phyloP scores from a whole-genome alignment of 2,888 invertebrate species.

The Harmothoe impar region DNA sequence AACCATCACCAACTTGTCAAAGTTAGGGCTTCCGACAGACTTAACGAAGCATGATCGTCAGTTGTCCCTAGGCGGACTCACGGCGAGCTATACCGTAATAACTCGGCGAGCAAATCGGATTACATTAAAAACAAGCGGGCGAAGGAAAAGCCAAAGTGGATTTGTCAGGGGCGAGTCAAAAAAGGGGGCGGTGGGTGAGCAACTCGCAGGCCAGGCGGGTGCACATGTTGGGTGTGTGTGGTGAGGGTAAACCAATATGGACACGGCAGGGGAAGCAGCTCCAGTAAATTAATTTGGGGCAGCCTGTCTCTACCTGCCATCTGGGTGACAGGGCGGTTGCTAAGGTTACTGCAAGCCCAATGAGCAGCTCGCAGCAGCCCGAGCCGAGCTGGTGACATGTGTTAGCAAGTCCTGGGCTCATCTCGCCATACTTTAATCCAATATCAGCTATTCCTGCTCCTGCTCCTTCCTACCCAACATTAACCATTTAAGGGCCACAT shows the following conservation, averaged over 20 bases:
- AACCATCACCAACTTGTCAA: slow-evolving; percentile 20
- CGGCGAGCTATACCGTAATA: slow-evolving; percentile 10
- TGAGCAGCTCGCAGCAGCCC: neutral
- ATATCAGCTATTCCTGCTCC: neutral
- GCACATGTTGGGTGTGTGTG: neutral
- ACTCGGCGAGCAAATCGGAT: slow-evolving; percentile 4
- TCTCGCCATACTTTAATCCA: slow-evolving; percentile 39
- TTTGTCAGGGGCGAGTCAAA: slow-evolving; percentile 29
- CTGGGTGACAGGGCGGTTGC: slow-evolving; percentile 48
- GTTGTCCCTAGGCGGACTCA: neutral
- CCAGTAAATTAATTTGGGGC: slow-evolving; percentile 16
- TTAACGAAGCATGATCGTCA: neutral
- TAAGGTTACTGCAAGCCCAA: slow-evolving; percentile 47
- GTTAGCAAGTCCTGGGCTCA: slow-evolving; percentile 32
- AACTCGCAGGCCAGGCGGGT: neutral
- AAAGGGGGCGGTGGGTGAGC: neutral
- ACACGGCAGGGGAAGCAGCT: neutral
- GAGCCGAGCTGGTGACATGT: neutral
- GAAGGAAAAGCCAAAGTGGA: neutral
- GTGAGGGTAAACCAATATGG: slow-evolving; percentile 37
- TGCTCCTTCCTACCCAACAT: neutral
- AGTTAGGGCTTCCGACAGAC: slow-evolving; percentile 6
- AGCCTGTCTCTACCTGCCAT: slow-evolving; percentile 32
- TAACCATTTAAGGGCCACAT: neutral
- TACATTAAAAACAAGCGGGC: slow-evolving; percentile 16